phyloP scores from a whole-genome alignment of 1,140 invertebrate species.

The Drosophila micromelanica region DNA sequence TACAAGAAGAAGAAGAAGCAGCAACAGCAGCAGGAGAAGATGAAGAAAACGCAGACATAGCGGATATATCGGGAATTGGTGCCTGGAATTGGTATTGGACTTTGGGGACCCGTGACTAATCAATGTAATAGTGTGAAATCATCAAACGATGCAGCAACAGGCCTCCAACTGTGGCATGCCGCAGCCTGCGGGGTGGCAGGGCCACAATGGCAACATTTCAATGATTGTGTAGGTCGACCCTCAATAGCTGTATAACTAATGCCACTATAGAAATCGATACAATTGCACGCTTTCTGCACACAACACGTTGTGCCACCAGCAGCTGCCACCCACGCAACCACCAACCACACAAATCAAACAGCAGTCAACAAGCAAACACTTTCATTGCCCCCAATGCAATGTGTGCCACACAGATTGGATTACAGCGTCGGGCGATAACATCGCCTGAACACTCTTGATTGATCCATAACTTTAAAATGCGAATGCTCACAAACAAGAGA shows the following conservation, averaged over 20 bases:
- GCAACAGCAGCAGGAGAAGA: constrained; percentile 14
- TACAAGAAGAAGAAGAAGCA: constrained; percentile 17
- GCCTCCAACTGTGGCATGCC: constrained; percentile 26
- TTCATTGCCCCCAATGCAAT: constrained; percentile 44
- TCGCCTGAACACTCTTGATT: constrained; percentile 7
- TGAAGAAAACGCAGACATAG: constrained; percentile 24
- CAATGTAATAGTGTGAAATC: constrained; percentile 69
- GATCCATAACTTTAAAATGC: constrained; percentile 12
- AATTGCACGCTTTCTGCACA: constrained; percentile 42
- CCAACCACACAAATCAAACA: constrained; percentile 7
- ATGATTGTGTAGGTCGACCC: no score
- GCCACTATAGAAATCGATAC: constrained; percentile 13
- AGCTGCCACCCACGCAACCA: constrained; percentile 42
- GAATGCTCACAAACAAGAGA: neutral
- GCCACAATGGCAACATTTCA: no score
- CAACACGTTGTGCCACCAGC: constrained; percentile 1
- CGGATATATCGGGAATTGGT: constrained; percentile 26
- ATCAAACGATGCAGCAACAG: constrained; percentile 39
- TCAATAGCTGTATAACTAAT: constrained; percentile 61
- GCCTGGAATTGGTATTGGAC: constrained; percentile 21
- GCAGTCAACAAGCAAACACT: constrained; percentile 39
- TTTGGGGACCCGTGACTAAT: constrained; percentile 61
- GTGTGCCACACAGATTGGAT: constrained; percentile 37
- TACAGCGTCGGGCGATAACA: constrained; percentile 12
- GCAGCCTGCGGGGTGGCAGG: neutral